Evolutionary conservation across 2,113 vertebrate species (phyloP).

Genomic region (Ginglymostoma cirratum): DNA sequence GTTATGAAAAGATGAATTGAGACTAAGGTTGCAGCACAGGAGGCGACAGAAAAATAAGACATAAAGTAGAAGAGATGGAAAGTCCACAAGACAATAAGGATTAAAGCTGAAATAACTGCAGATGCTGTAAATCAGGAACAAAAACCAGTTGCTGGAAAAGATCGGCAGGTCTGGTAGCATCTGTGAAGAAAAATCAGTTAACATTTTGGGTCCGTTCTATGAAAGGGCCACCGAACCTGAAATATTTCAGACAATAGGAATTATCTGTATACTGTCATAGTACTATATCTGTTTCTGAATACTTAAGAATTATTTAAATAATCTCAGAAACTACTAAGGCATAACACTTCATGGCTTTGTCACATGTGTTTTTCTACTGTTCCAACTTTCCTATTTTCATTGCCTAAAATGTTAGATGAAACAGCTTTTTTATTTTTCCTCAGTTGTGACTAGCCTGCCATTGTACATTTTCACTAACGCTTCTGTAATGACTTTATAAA

Average conservation of each 20-base stretch:
- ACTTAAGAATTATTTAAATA: background rate
- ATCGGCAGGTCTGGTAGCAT: too few relatives aligned
- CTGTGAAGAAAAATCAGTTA: too few relatives aligned
- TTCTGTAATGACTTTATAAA: background rate
- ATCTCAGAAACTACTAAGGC: background rate
- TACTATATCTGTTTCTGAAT: background rate
- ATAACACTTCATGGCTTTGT: background rate
- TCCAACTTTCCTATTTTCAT: background rate
- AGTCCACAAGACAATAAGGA: background rate
- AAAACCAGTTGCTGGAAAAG: too few relatives aligned
- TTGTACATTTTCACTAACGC: background rate
- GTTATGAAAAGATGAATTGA: background rate
- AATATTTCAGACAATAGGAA: too few relatives aligned
- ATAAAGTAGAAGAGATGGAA: background rate
- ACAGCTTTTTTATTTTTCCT: background rate
- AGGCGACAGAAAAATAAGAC: background rate
- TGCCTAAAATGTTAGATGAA: background rate
- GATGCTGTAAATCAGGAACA: too few relatives aligned
- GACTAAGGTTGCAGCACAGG: background rate
- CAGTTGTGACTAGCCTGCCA: background rate
- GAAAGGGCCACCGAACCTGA: too few relatives aligned
- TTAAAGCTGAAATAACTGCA: too few relatives aligned
- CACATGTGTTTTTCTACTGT: background rate
- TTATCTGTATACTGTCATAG: background rate
- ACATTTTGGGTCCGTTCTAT: too few relatives aligned